These are phyloP conservation scores for Cyprinodon brontotheroides DNA, from an alignment of 2,113 vertebrate species.

Conservation along the genomic window DNA sequence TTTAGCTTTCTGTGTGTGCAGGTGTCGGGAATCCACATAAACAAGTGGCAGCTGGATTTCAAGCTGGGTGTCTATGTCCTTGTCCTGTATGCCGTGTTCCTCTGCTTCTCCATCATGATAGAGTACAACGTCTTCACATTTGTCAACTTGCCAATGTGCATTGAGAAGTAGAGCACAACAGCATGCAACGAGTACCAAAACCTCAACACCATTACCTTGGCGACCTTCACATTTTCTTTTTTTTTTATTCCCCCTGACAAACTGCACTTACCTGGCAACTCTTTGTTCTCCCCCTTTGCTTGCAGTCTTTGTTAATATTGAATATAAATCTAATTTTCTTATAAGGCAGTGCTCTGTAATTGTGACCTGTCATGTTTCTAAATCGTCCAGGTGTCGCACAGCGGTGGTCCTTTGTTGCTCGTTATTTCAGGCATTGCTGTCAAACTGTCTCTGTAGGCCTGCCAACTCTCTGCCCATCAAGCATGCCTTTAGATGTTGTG, in stretches of 20 bases:
- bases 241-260: conserved; percentile 6
- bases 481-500: conserved; percentile 75
- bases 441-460: conserved; percentile 43
- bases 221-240: not conserved
- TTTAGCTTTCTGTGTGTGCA: conserved; percentile 51
- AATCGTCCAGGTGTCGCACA: conserved; percentile 47
- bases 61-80: conserved; percentile 92
- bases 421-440: conserved; percentile 33
- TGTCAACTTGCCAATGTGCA: conserved; percentile 98
- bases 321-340: conserved; percentile 37
- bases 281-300: conserved; percentile 9
- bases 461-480: conserved; percentile 60
- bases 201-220: conserved; percentile 35
- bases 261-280: conserved; percentile 58
- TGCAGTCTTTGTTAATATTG: conserved; percentile 24
- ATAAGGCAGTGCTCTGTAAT: conserved; percentile 31
- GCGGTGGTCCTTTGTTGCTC: conserved; percentile 46
- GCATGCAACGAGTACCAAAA: conserved; percentile 61
- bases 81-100: conserved; percentile 89
- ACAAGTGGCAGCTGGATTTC: conserved; percentile 92
- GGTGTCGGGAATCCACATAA: conserved; percentile 92
- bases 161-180: conserved; percentile 79
- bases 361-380: conserved; percentile 36
- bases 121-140: conserved; percentile 99
- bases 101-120: conserved; percentile 97